Percentiles rank a stretch among this genome's conserved stretches.
These are phyloP conservation scores for Xenops minutus DNA, from an alignment of 2,797 vertebrate species.

Conservation along the genomic window DNA sequence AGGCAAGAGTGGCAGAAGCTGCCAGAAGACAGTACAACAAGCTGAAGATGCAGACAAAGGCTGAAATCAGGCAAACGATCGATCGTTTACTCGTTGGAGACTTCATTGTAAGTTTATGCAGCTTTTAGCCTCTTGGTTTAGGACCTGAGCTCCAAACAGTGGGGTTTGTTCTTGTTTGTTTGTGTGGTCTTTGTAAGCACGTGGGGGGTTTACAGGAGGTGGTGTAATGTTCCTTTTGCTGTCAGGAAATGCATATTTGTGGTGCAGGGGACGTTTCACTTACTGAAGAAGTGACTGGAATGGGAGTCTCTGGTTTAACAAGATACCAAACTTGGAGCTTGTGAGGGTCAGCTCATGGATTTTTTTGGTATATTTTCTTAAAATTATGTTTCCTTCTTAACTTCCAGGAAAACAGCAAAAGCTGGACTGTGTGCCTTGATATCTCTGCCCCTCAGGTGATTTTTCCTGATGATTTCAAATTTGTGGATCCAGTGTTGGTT, in stretches of 20 bases:
- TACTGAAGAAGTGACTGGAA: background rate
- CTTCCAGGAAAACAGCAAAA: slow-evolving; percentile 91
- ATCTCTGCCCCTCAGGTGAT: slow-evolving; percentile 97
- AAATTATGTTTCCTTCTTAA: background rate
- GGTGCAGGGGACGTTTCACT: background rate
- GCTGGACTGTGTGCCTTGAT: slow-evolving; percentile 94
- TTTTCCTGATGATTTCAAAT: slow-evolving; percentile 96
- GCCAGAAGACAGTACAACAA: slow-evolving; percentile 97
- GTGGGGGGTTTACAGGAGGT: background rate
- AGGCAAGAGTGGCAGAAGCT: slow-evolving; percentile 91
- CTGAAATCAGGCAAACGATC: slow-evolving; percentile 95
- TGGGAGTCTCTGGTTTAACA: background rate
- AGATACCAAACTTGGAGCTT: background rate
- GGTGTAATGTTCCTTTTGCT: background rate
- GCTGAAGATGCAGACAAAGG: slow-evolving; percentile 97
- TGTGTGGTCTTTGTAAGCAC: background rate
- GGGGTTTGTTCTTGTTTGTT: background rate
- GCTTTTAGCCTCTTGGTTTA: background rate
- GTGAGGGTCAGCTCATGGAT: background rate
- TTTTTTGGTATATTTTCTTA: background rate
- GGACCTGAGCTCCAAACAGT: background rate
- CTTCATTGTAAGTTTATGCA: slow-evolving; percentile 90
- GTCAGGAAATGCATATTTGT: background rate
- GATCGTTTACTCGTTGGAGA: slow-evolving; percentile 95
- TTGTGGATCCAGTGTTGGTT: slow-evolving; percentile 90